A percentile compares a stretch with the other conserved stretches of the same genome.
phyloP scores from a whole-genome alignment of 2,888 invertebrate genomes.

The Volucella inflata region DNA sequence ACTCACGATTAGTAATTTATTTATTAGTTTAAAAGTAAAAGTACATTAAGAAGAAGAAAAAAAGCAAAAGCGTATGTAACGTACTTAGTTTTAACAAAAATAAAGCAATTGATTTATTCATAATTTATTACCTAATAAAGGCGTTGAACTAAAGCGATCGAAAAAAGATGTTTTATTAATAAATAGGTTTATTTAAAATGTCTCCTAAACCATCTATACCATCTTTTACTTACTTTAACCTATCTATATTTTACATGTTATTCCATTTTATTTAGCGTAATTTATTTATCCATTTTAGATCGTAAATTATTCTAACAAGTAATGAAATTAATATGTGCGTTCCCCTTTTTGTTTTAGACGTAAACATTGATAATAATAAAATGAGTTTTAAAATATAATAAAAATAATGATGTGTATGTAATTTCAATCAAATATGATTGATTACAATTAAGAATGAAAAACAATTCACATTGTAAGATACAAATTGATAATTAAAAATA shows the following conservation, averaged over 20 bases:
- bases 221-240: not conserved
- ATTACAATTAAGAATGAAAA: constrained; percentile 33
- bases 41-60: constrained; percentile 1
- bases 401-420: constrained; percentile 39
- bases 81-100: not conserved
- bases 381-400: constrained; percentile 24
- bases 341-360: constrained; percentile 26
- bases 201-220: constrained; percentile 3
- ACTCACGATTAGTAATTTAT: constrained; percentile 60
- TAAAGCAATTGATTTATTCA: too few relatives aligned
- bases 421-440: constrained; percentile 27
- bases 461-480: constrained; percentile 66
- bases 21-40: constrained; percentile 35
- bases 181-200: constrained; percentile 15
- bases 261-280: constrained; percentile 64
- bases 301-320: constrained; percentile 38
- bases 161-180: too few relatives aligned
- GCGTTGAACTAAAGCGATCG: not conserved
- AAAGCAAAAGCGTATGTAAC: not conserved
- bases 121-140: constrained; percentile 2
- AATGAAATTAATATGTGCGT: constrained; percentile 24
- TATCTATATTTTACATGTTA: constrained; percentile 17
- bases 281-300: constrained; percentile 59
- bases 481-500: constrained; percentile 61
- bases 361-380: constrained; percentile 36